Conservation (phyloP, 1,140 invertebrate species). For the Bombus terrestris region DNA sequence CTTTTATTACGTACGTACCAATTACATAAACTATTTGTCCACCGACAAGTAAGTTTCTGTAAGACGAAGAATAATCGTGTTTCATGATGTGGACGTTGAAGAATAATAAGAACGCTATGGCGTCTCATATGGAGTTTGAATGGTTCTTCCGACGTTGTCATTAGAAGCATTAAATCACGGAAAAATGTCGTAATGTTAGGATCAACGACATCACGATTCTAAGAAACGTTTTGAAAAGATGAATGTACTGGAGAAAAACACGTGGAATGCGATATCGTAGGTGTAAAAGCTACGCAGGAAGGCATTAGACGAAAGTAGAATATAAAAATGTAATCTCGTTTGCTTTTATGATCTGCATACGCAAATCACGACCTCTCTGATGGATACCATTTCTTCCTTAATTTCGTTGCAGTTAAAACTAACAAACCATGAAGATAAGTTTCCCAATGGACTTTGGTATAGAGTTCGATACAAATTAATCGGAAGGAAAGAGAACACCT, state of each 20-base stretch:
- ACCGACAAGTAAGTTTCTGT: too few species aligned
- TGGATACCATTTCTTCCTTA: too few species aligned
- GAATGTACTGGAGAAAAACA: background rate
- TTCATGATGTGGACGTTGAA: background rate
- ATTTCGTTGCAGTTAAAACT: background rate
- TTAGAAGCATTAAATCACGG: background rate
- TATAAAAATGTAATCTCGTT: background rate
- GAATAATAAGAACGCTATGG: background rate
- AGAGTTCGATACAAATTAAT: too few species aligned
- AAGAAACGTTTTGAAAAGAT: background rate
- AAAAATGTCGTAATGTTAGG: background rate
- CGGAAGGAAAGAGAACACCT: background rate
- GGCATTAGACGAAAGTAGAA: background rate
- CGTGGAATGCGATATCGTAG: background rate
- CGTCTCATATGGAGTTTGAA: background rate
- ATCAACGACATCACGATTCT: background rate
- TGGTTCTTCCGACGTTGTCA: background rate
- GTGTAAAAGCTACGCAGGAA: background rate
- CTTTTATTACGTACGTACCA: too few species aligned
- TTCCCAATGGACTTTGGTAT: too few species aligned
- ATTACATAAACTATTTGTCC: too few species aligned
- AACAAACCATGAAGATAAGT: background rate
- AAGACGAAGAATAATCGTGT: background rate
- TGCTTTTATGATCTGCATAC: background rate
- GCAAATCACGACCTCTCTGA: background rate